A percentile compares a stretch with the other conserved stretches of the same genome.
Evolutionary conservation across 2,797 vertebrate species (phyloP).

Genomic region (Tarsius wallacei): DNA sequence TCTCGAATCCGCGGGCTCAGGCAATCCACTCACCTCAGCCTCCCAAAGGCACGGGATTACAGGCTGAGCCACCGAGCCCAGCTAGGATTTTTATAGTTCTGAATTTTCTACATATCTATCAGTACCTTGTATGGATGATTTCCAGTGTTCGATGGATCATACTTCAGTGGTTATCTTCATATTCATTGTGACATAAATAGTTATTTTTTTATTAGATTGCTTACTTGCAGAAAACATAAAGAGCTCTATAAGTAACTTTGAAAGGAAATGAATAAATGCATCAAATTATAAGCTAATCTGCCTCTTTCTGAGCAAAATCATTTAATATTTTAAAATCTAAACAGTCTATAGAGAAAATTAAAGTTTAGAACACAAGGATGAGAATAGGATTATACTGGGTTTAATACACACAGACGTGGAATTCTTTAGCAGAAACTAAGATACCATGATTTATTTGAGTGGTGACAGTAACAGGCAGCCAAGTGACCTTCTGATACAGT

Average conservation of each 20-base stretch:
- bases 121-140: not conserved
- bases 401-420: not conserved
- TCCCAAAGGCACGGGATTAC: no score
- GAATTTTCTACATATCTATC: accelerated
- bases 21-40: no score
- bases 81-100: accelerated
- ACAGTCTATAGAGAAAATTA: not conserved
- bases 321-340: not conserved
- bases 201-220: not conserved
- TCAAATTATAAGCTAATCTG: not conserved
- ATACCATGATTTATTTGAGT: accelerated
- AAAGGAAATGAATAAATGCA: not conserved
- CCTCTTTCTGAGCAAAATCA: not conserved
- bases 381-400: not conserved
- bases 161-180: not conserved
- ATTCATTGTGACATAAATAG: no score
- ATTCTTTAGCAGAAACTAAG: not conserved
- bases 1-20: no score
- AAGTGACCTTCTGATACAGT: not conserved
- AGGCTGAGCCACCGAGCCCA: no score
- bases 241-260: not conserved
- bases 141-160: accelerated
- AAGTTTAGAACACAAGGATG: not conserved
- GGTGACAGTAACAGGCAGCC: no score
- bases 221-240: not conserved